These are phyloP conservation scores for Ailuropoda melanoleuca DNA, from an alignment of 2,113 vertebrate species.

Conservation along the genomic window DNA sequence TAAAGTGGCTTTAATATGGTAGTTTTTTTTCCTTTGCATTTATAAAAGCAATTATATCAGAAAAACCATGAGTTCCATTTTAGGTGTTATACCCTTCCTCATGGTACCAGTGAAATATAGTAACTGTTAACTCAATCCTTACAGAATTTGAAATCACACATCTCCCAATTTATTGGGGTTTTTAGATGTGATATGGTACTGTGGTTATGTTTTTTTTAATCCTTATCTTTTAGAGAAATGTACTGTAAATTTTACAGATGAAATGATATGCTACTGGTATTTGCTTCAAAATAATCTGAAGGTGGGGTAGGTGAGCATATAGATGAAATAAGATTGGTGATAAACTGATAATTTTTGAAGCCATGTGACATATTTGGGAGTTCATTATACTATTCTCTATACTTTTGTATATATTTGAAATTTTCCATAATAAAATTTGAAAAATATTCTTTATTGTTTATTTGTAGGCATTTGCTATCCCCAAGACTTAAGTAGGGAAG, in stretches of 20 bases:
- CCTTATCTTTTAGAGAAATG: constrained; percentile 51
- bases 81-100: constrained; percentile 40
- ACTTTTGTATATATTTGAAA: constrained; percentile 75
- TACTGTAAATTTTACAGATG: constrained; percentile 48
- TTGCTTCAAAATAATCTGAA: constrained; percentile 49
- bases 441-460: constrained; percentile 22
- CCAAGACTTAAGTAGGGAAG: not conserved
- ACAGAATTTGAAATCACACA: constrained; percentile 55
- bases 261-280: constrained; percentile 31
- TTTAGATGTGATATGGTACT: constrained; percentile 37
- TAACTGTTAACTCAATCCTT: constrained; percentile 19
- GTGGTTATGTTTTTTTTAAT: constrained; percentile 38
- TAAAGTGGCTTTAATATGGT: not conserved
- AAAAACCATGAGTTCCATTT: constrained; percentile 42
- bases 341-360: constrained; percentile 56
- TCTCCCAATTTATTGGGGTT: not conserved
- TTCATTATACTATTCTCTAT: constrained; percentile 57
- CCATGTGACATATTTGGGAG: constrained; percentile 59
- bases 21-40: constrained; percentile 7
- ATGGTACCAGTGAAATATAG: constrained; percentile 44
- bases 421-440: constrained; percentile 73
- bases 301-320: constrained; percentile 24
- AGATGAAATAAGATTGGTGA: constrained; percentile 33
- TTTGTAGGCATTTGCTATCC: not conserved
- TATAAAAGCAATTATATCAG: not conserved